Evolutionary conservation across 2,888 invertebrate species (phyloP), one percentile per base, ranked within the genome.

Genomic region (Polymixis flavicincta): DNA sequence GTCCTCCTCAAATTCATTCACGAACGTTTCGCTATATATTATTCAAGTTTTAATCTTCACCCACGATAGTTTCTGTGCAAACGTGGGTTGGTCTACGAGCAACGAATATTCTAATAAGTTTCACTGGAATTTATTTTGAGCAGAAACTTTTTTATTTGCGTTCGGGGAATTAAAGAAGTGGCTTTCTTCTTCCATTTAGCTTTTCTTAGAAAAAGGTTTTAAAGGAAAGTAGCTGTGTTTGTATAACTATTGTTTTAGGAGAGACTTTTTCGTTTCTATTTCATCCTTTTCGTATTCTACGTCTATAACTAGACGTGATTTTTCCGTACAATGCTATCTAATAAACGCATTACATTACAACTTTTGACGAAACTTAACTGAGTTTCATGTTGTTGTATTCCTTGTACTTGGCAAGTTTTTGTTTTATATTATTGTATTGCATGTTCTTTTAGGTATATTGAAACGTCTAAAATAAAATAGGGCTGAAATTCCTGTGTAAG

Each of bases 21-120:
- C 57, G 61, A 59, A 82, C 80, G 72, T 67, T 81, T 55, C 45
- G 64, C 71, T 55, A 87, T 90, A 80, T 87, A 88, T 90, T 86
- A 90, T 90, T 88, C 88, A 90, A 61, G 72, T 80, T 89, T 89
- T 90, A 89, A 90, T 90, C 90, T 89, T 72, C 78, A 54, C 79
- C 78, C 45, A 66, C 83, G 80, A 89, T 90, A 90, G 89, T 88
- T 88, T 81, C 81, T 69, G 59, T 61, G 69, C 76, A 67, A 78
- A 82, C 77, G 71, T 42, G 60, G 74, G 61, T 22, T 48, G 32
- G 71, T 48, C 79, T 61, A n/a, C 68, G 78, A 86, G 76, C 74
- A 65, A 85, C 82, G 85, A 83, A 83, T 85, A 76, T 80, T 72
- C 48, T 70, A 70, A 79, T 81, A 71, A 59, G 76, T 71, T 67